These are phyloP conservation scores for Bufo gargarizans DNA, from an alignment of 2,113 vertebrate species.

Conservation along the genomic window DNA sequence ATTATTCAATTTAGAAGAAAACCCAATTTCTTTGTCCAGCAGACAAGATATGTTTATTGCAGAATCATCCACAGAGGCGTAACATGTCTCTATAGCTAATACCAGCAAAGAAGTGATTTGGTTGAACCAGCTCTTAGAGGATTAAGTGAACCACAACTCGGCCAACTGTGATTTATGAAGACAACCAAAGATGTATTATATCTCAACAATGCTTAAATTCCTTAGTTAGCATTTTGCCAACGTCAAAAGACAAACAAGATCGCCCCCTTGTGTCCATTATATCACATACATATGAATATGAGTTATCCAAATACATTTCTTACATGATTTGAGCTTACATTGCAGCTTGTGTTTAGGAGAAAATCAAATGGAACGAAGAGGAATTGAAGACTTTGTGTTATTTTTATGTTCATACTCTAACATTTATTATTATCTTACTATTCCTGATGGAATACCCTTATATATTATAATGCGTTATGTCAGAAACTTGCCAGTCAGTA, in stretches of 20 bases:
- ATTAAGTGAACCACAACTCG: no score
- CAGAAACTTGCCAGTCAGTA: constrained; percentile 14
- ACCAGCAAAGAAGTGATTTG: no score
- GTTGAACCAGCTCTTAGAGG: no score
- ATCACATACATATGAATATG: neutral
- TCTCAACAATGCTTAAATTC: neutral
- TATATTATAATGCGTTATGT: neutral
- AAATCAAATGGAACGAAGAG: neutral
- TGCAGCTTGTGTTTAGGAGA: neutral
- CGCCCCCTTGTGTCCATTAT: constrained; percentile 1
- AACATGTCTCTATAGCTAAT: no score
- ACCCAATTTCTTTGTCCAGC: no score
- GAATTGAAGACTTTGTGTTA: neutral
- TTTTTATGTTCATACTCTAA: neutral
- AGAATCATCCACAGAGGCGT: no score
- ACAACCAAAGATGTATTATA: neutral
- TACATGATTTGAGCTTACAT: neutral
- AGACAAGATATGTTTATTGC: no score
- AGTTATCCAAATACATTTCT: neutral
- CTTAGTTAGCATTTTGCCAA: neutral
- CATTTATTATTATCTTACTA: neutral
- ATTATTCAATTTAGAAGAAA: no score
- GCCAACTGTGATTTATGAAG: no score
- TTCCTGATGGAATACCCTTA: neutral
- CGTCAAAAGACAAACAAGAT: constrained; percentile 18